Percentiles rank a stretch among this genome's conserved stretches.
These are phyloP conservation scores for Pygoscelis antarcticus DNA, from an alignment of 2,113 vertebrate species.

Conservation along the genomic window DNA sequence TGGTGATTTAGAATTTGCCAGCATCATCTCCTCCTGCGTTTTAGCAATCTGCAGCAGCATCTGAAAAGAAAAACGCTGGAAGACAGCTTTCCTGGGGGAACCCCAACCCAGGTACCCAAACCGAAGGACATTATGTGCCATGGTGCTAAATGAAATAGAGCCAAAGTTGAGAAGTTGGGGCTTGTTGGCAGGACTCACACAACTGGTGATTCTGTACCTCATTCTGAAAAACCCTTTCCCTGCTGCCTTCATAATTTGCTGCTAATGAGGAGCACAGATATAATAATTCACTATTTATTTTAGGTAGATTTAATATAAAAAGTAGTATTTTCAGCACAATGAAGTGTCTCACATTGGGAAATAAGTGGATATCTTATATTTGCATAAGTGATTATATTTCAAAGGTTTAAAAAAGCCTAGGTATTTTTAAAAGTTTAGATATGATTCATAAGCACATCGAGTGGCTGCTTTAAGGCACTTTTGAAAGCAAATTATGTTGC, in stretches of 20 bases:
- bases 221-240: background rate
- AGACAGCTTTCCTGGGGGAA: background rate
- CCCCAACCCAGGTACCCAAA: background rate
- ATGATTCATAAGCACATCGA: background rate
- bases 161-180: background rate
- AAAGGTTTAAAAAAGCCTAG: background rate
- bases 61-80: background rate
- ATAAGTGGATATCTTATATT: background rate
- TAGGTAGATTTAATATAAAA: background rate
- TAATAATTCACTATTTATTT: background rate
- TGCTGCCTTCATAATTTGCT: background rate
- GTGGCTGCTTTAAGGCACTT: background rate
- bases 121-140: rapidly evolving
- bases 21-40: background rate
- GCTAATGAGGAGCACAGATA: background rate
- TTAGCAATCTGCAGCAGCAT: background rate
- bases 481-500: background rate
- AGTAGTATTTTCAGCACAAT: background rate
- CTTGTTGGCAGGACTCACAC: background rate
- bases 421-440: background rate
- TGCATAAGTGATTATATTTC: background rate
- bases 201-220: background rate
- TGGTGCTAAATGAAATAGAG: background rate
- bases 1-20: background rate
- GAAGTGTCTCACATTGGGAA: background rate